These are phyloP conservation scores for Nycteola revayana DNA, from an alignment of 2,888 invertebrate species.

Conservation along the genomic window DNA sequence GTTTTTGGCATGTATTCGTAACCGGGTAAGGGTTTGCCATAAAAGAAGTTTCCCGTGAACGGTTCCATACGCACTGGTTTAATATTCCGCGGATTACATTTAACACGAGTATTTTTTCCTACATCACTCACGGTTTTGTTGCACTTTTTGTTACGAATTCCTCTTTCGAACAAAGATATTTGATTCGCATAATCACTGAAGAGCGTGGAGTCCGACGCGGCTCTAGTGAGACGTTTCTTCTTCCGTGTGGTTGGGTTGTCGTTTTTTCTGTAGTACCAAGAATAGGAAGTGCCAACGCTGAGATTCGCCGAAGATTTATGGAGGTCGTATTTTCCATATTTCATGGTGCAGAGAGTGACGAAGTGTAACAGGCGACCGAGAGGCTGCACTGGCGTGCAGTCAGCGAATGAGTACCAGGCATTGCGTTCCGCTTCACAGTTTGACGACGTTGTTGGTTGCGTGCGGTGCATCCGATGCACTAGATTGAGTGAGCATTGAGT, in stretches of 20 bases:
- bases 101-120: constrained; percentile 60
- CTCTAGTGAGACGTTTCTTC: constrained; percentile 58
- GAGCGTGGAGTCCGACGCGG: constrained; percentile 74
- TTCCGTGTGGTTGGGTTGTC: constrained; percentile 56
- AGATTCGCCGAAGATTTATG: constrained; percentile 72
- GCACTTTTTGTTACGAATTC: constrained; percentile 58
- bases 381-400: constrained; percentile 56
- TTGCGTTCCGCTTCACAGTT: constrained; percentile 62
- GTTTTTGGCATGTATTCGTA: constrained; percentile 60
- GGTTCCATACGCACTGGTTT: constrained; percentile 72
- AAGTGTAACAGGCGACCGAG: constrained; percentile 58
- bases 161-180: constrained; percentile 70
- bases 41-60: constrained; percentile 74
- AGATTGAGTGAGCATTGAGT: constrained; percentile 38
- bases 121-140: constrained; percentile 69
- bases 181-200: constrained; percentile 79
- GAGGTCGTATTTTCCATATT: constrained; percentile 79
- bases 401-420: constrained; percentile 55
- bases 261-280: constrained; percentile 77
- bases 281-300: constrained; percentile 75
- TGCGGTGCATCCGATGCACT: constrained; percentile 55
- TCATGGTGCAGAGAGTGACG: constrained; percentile 62
- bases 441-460: constrained; percentile 45
- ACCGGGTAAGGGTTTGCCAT: constrained; percentile 70
- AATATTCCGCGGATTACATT: constrained; percentile 57